These are phyloP conservation scores for Philotrypesis tridentata DNA, from an alignment of 1,140 invertebrate genomes.

Conservation along the genomic window DNA sequence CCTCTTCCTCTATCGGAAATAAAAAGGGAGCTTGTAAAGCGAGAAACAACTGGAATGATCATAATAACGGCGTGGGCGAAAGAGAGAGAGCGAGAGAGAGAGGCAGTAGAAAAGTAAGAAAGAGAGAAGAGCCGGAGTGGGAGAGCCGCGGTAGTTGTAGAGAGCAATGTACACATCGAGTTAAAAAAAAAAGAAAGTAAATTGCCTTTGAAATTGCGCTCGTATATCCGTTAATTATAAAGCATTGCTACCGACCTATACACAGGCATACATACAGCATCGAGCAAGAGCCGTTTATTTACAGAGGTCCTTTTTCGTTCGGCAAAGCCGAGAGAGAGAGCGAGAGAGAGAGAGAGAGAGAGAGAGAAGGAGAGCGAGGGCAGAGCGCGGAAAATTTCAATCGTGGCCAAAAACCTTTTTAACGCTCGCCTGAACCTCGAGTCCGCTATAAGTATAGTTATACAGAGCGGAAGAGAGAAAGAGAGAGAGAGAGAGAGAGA, in stretches of 20 bases:
- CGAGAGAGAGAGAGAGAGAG: not conserved
- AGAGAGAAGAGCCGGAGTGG: not conserved
- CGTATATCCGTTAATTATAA: constrained; percentile 42
- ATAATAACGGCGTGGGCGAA: not conserved
- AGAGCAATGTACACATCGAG: too few species aligned
- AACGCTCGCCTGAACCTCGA: constrained; percentile 43
- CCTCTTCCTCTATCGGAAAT: not conserved
- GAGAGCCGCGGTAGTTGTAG: not conserved
- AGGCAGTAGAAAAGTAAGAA: not conserved
- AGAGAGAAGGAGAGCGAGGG: not conserved
- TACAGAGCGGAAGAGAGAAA: too few species aligned
- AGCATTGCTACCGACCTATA: not conserved
- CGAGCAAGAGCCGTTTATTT: constrained; percentile 15
- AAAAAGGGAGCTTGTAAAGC: not conserved
- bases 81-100: not conserved
- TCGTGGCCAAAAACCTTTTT: constrained; percentile 39
- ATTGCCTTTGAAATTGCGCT: constrained; percentile 19
- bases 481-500: too few species aligned
- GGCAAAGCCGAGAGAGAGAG: not conserved
- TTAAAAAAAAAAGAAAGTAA: not conserved
- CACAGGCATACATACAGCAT: not conserved
- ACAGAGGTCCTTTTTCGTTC: constrained; percentile 10
- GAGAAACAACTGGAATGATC: not conserved
- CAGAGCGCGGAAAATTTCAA: constrained; percentile 42
- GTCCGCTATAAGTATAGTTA: constrained; percentile 9